Evolutionary conservation across 2,113 vertebrate genomes (phyloP).

Genomic region (Odobenus rosmarus): DNA sequence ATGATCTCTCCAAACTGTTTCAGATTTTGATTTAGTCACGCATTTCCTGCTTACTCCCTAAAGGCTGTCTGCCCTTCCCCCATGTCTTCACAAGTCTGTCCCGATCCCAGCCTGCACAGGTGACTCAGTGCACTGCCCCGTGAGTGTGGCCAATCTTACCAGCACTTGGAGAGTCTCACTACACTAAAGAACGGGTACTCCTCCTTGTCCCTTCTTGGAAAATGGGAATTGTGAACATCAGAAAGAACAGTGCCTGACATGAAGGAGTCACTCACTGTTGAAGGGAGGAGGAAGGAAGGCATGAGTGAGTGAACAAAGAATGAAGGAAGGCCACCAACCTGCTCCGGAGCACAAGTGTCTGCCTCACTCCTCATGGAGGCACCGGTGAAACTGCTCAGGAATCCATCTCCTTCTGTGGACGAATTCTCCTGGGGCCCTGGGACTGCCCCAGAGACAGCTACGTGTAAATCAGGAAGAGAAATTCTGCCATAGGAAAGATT

Average conservation of each 20-base stretch:
- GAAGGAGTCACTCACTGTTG: background rate
- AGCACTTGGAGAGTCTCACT: background rate
- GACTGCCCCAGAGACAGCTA: background rate
- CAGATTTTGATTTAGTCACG: background rate
- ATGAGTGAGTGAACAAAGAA: background rate
- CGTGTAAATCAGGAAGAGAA: background rate
- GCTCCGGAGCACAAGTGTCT: accelerated
- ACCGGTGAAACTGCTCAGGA: background rate
- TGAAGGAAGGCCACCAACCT: accelerated
- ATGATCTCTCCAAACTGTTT: background rate
- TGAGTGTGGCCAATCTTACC: background rate
- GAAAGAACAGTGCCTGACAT: background rate
- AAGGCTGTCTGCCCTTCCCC: background rate
- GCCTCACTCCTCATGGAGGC: accelerated
- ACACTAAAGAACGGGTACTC: accelerated
- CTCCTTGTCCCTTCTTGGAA: background rate
- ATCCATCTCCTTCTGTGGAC: background rate
- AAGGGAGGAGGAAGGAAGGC: background rate
- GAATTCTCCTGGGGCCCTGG: background rate
- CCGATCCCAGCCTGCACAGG: background rate
- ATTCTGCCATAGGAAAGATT: background rate
- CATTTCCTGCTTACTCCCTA: background rate
- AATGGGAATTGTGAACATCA: background rate
- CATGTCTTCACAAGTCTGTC: accelerated
- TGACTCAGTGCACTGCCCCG: accelerated